Evolutionary conservation across 1,140 invertebrate species (phyloP).

Genomic region (Wiebesia pumilae): DNA sequence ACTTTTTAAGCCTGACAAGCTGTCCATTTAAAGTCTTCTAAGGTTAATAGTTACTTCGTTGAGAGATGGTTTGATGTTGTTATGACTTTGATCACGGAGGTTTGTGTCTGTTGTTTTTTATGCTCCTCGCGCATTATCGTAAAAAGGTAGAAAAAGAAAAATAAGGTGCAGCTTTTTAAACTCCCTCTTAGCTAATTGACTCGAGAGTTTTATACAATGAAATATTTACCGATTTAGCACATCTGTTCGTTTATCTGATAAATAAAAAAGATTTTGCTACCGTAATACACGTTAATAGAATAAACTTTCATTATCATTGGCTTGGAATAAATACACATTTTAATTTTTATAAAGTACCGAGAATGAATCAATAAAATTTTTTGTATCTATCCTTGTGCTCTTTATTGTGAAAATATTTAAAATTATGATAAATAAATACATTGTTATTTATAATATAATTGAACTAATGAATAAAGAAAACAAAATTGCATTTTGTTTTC

Average conservation of each 20-base stretch:
- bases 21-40: not conserved
- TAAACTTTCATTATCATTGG: not conserved
- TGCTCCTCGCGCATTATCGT: not conserved
- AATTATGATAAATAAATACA: too few species aligned
- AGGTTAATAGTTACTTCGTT: not conserved
- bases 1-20: slow-evolving; percentile 26
- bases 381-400: too few species aligned
- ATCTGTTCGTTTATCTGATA: not conserved
- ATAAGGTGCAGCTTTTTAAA: not conserved
- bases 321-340: not conserved
- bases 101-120: not conserved
- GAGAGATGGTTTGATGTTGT: not conserved
- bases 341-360: not conserved
- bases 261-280: not conserved
- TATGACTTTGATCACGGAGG: not conserved
- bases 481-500: too few species aligned
- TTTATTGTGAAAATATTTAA: too few species aligned
- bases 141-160: not conserved
- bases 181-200: not conserved
- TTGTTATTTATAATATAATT: too few species aligned
- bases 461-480: too few species aligned
- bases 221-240: not conserved
- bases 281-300: too few species aligned
- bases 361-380: too few species aligned
- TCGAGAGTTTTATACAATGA: not conserved